A percentile compares a stretch with the other conserved stretches of the same genome.
Evolutionary conservation across 2,113 vertebrate genomes (phyloP).

Genomic region (Trogon surrucura): DNA sequence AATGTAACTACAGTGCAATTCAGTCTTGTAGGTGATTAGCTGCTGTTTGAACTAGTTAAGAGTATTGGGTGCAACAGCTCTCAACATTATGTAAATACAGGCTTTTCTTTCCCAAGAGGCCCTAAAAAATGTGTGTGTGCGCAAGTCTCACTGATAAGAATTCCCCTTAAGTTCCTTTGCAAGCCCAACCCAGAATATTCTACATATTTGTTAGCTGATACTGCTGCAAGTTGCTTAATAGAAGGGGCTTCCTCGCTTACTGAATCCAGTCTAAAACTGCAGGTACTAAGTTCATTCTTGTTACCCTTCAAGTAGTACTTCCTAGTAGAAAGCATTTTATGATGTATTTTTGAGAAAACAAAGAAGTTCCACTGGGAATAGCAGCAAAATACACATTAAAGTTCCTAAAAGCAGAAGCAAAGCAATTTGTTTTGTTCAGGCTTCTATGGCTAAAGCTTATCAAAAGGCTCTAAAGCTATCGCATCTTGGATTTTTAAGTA

Average conservation of each 20-base stretch:
- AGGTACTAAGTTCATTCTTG: background rate
- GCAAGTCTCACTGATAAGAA: slow-evolving; percentile 2
- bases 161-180: slow-evolving; percentile 3
- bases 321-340: background rate
- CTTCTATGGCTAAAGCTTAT: slow-evolving; percentile 14
- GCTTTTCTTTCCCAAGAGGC: background rate
- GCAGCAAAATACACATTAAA: background rate
- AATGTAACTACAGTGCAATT: background rate
- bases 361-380: background rate
- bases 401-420: background rate
- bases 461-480: slow-evolving; percentile 23
- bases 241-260: background rate
- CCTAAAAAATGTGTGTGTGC: background rate
- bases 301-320: background rate
- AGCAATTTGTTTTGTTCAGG: slow-evolving; percentile 22
- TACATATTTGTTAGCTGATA: slow-evolving; percentile 15
- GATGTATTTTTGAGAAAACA: background rate
- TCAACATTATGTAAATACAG: background rate
- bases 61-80: background rate
- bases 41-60: background rate
- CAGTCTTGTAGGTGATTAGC: background rate
- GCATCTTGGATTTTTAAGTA: background rate
- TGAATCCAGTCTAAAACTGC: background rate
- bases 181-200: background rate
- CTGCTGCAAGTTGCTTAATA: background rate